Evolutionary conservation across 1,140 invertebrate genomes (phyloP).

Genomic region (Latrodectus geometricus): DNA sequence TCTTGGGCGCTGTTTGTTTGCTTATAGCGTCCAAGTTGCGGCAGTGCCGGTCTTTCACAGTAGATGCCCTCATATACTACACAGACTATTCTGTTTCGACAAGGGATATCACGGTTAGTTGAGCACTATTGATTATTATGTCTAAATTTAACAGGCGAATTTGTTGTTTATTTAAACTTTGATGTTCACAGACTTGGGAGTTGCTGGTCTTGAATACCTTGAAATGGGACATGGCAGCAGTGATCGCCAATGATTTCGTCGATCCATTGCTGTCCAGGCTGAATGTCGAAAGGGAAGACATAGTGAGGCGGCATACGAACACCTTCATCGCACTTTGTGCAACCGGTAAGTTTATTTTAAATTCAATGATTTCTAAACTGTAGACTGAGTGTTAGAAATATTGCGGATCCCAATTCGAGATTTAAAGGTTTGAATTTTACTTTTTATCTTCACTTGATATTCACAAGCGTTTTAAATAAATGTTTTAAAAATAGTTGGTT

Average conservation of each 20-base stretch:
- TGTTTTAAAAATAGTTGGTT: too few species aligned
- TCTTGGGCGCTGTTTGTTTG: constrained; percentile 88
- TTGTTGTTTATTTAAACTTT: background rate
- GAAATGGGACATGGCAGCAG: constrained; percentile 64
- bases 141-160: background rate
- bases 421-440: too few species aligned
- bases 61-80: constrained; percentile 86
- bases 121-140: background rate
- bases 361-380: background rate
- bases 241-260: constrained; percentile 64
- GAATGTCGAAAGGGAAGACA: constrained; percentile 34
- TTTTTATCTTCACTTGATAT: too few species aligned
- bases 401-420: too few species aligned
- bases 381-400: too few species aligned
- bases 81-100: constrained; percentile 90
- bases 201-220: constrained; percentile 62
- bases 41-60: constrained; percentile 82
- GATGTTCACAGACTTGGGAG: constrained; percentile 64
- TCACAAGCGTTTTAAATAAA: too few species aligned
- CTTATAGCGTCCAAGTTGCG: constrained; percentile 91
- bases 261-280: constrained; percentile 63
- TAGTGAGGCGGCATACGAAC: constrained; percentile 76
- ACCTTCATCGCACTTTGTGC: constrained; percentile 83
- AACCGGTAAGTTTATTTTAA: constrained; percentile 75
- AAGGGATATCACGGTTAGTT: constrained; percentile 86